Evolutionary conservation across 2,113 vertebrate species (phyloP).

Genomic region (Sialia sialis): DNA sequence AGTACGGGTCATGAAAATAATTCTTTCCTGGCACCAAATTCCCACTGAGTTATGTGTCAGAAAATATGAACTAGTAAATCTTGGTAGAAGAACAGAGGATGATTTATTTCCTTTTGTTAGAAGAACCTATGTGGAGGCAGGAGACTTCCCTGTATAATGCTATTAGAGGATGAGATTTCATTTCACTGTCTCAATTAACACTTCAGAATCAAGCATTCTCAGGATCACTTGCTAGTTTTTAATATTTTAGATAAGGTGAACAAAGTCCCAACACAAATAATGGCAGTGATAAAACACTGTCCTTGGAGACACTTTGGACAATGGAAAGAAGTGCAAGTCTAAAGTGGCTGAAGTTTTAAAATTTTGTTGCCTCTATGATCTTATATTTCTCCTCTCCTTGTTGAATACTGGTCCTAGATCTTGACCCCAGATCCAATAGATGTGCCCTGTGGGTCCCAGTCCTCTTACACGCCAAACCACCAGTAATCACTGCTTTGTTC

Average conservation of each 20-base stretch:
- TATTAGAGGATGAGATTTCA: background rate
- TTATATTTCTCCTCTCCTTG: background rate
- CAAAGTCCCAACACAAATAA: background rate
- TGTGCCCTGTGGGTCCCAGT: background rate
- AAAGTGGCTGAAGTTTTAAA: background rate
- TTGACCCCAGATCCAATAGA: background rate
- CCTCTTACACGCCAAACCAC: background rate
- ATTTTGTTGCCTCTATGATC: background rate
- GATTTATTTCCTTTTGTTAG: background rate
- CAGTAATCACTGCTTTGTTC: background rate
- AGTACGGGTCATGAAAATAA: background rate
- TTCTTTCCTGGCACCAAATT: background rate
- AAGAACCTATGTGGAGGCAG: background rate
- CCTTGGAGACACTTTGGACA: background rate
- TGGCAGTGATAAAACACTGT: background rate
- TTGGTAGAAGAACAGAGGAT: background rate
- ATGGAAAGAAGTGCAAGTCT: background rate
- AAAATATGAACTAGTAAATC: background rate
- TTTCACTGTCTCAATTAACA: background rate
- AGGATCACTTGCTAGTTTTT: background rate
- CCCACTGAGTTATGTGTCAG: background rate
- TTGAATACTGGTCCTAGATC: background rate
- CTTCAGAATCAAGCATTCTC: background rate
- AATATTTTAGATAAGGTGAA: background rate
- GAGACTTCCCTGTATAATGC: background rate